These are phyloP conservation scores for Drosophila pseudotakahashii DNA, from an alignment of 2,888 invertebrate genomes.

Conservation along the genomic window DNA sequence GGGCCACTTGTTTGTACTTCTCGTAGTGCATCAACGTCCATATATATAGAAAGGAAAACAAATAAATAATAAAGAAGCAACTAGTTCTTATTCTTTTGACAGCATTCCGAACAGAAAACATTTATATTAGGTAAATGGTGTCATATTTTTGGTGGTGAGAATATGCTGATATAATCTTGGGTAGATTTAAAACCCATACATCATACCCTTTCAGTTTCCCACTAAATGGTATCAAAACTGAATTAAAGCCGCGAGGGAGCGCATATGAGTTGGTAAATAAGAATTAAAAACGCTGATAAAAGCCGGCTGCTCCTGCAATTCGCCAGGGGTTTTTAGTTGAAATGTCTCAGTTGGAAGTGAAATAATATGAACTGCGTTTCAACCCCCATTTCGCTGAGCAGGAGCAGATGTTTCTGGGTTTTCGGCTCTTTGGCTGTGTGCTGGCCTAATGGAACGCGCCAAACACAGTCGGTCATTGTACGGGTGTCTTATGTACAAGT, in stretches of 20 bases:
- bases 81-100: background rate
- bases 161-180: slow-evolving; percentile 7
- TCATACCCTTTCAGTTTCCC: slow-evolving; percentile 14
- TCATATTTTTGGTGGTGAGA: background rate
- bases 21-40: too few relatives aligned
- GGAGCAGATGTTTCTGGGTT: slow-evolving; percentile 81
- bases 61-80: background rate
- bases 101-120: too few relatives aligned
- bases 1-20: too few relatives aligned
- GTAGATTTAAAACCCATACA: slow-evolving; percentile 2
- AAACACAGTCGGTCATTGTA: slow-evolving; percentile 61
- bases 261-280: slow-evolving; percentile 70
- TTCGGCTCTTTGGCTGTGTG: slow-evolving; percentile 58
- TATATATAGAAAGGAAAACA: background rate
- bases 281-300: slow-evolving; percentile 75
- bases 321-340: slow-evolving; percentile 6
- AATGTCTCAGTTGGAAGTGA: slow-evolving; percentile 35
- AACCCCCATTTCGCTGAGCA: slow-evolving; percentile 65
- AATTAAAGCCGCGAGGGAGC: slow-evolving; percentile 24
- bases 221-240: slow-evolving; percentile 26
- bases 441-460: slow-evolving; percentile 81
- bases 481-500: slow-evolving; percentile 62
- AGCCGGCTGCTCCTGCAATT: slow-evolving; percentile 67
- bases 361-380: too few relatives aligned
- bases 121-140: background rate